A percentile compares a stretch with the other conserved stretches of the same genome.
phyloP scores from a whole-genome alignment of 1,140 invertebrate genomes.

The Galendromus occidentalis region DNA sequence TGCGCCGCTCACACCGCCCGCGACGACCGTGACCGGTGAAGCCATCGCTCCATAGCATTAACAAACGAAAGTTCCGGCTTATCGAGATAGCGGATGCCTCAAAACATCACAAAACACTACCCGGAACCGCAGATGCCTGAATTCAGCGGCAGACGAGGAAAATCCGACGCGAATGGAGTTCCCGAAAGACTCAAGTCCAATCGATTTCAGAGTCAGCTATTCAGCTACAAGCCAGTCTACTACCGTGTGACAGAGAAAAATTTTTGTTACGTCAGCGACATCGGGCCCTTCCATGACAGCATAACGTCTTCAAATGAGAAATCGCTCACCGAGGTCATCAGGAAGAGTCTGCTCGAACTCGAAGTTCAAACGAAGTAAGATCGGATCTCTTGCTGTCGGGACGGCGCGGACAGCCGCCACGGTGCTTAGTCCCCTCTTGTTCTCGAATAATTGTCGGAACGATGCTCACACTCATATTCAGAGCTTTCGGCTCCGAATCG shows the following conservation, averaged over 20 bases:
- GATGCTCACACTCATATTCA: no score
- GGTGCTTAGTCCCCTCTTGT: no score
- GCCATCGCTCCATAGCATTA: background rate
- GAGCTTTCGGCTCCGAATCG: background rate
- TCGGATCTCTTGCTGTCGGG: background rate
- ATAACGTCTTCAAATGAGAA: slow-evolving; percentile 27
- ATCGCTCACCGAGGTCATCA: slow-evolving; percentile 45
- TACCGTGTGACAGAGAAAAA: slow-evolving; percentile 52
- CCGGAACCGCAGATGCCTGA: no score
- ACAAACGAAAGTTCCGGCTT: slow-evolving; percentile 21
- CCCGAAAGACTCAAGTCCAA: no score
- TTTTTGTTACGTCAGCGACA: slow-evolving; percentile 54
- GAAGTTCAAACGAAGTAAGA: slow-evolving; percentile 73
- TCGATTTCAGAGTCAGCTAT: slow-evolving; percentile 61
- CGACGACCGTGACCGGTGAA: background rate
- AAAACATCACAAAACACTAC: no score
- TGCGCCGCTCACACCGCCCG: background rate
- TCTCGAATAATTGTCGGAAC: no score
- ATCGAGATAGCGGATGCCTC: no score
- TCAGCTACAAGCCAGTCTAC: slow-evolving; percentile 65
- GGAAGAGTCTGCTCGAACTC: slow-evolving; percentile 69
- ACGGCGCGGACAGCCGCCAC: no score
- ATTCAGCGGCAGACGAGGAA: no score
- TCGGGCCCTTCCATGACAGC: slow-evolving; percentile 26
- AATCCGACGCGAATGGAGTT: no score